These are phyloP conservation scores for Eclectus roratus DNA, from an alignment of 2,113 vertebrate species.

Conservation along the genomic window DNA sequence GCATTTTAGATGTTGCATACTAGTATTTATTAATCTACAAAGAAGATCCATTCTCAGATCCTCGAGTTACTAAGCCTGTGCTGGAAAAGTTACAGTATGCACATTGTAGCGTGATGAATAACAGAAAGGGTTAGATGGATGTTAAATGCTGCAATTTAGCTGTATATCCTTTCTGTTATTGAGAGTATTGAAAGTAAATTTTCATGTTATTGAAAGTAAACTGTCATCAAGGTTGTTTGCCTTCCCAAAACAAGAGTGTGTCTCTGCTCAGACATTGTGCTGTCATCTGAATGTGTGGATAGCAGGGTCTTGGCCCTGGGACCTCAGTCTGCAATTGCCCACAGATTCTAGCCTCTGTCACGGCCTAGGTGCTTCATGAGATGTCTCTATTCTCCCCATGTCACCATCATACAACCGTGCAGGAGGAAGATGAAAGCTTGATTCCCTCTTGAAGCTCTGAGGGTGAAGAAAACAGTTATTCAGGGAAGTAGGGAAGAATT, in stretches of 20 bases:
- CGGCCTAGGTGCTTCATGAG: neutral
- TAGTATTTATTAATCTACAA: neutral
- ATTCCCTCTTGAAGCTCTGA: neutral
- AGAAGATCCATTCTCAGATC: neutral
- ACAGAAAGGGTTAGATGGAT: neutral
- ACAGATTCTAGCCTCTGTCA: neutral
- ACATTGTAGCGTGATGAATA: neutral
- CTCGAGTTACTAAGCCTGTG: neutral
- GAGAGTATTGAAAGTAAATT: neutral
- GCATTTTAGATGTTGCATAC: neutral
- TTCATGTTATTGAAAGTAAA: neutral
- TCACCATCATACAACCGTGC: neutral
- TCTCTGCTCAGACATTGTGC: neutral
- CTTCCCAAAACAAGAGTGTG: neutral
- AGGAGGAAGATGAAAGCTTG: neutral
- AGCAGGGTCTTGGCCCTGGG: neutral
- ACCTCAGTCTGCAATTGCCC: neutral
- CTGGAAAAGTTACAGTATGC: neutral
- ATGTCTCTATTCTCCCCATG: neutral
- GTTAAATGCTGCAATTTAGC: neutral
- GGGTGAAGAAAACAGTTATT: too few relatives aligned
- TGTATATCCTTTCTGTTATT: neutral
- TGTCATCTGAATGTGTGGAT: neutral
- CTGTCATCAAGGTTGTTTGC: neutral
- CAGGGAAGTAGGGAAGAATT: neutral